Base-by-base conservation (phyloP, 2,797 vertebrate genomes). In the Sarcophilus harrisii region DNA sequence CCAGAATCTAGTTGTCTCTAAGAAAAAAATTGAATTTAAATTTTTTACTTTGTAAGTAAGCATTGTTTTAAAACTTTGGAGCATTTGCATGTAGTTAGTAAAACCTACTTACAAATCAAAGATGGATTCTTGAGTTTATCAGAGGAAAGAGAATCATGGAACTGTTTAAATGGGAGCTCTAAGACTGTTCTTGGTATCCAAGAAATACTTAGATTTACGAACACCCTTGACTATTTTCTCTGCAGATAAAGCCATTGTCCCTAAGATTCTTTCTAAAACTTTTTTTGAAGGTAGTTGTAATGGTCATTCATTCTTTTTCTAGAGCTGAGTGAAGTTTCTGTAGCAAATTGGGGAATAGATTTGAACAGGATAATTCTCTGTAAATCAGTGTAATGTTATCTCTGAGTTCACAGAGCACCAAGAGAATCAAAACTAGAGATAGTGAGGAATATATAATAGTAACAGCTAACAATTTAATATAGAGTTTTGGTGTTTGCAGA, bases 91-190 rank as follows among this genome's bases (percentile, higher is more conserved):
- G 66, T 81, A 81, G 66, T 81, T 45, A 45, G 66, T 21, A 16
- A 24, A 21, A 24, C 45, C 66, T 81, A 81, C n/a, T 81, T 81
- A 16, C 66, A 21, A 81, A 81, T 45, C n/a, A 81, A 45, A 81
- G 6, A 21, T 81, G n/a, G n/a, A 28, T 13, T 81, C n/a, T 21
- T 0, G 32, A 73, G 5, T n/a, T n/a, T 73, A 73, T 4, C 62
- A 73, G 62, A 73, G 32, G 16, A 73, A 73, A 73, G 62, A 38
- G 62, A 38, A 73, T 73, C 16, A 30, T 66, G 60, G 14, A 66
- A 66, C 32, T 13, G 14, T 95, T 96, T 96, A 58, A 52, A 58
- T 90, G 93, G 94, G 81, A 95, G 94, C 93, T 91, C n/a, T 32
- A 49, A 58, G 92, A 30, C 13, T 94, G n/a, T 21, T 95, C 13